Evolutionary conservation across 2,113 vertebrate species (phyloP).

Genomic region (Excalfactoria chinensis): DNA sequence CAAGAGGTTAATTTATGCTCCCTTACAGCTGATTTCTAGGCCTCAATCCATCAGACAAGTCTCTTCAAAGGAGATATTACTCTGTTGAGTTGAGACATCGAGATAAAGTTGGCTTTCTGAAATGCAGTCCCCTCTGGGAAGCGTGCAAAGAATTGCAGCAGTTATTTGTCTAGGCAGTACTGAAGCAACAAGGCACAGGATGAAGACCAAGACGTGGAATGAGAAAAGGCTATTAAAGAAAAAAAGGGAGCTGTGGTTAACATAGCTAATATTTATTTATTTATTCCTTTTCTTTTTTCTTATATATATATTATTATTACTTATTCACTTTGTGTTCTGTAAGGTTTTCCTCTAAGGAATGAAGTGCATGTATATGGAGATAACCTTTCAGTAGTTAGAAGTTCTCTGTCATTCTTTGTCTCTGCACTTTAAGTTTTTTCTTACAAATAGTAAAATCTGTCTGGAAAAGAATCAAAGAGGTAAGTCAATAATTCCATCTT

Average conservation of each 20-base stretch:
- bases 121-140: conserved; percentile 26
- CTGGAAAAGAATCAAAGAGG: conserved; percentile 24
- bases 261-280: neutral
- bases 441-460: neutral
- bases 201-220: conserved; percentile 33
- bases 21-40: conserved; percentile 56
- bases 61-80: conserved; percentile 33
- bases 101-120: conserved; percentile 48
- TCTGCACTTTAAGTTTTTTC: neutral
- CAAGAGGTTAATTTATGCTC: conserved; percentile 52
- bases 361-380: neutral
- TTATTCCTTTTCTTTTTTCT: neutral
- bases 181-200: conserved; percentile 25
- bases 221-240: neutral
- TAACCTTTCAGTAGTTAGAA: neutral
- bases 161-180: conserved; percentile 34
- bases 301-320: neutral
- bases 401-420: neutral
- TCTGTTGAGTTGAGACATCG: conserved; percentile 34
- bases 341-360: neutral
- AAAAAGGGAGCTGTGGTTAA: neutral
- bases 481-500: conserved; percentile 50
- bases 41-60: conserved; percentile 39
- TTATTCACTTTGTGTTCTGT: neutral
- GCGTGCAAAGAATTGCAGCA: conserved; percentile 9